Conservation (phyloP, 2,888 invertebrate species). For the Litoditis marina region DNA sequence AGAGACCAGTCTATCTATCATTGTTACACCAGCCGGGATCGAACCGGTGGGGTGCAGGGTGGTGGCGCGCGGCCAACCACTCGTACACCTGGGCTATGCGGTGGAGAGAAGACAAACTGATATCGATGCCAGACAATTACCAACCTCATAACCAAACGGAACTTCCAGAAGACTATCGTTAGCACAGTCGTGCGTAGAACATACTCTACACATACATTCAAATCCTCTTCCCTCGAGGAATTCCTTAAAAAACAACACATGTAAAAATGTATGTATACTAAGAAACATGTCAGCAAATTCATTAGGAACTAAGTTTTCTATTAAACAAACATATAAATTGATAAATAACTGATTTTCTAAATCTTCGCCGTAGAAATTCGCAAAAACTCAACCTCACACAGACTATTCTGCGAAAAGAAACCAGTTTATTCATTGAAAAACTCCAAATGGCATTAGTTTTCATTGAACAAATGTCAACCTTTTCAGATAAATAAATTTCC, state of each 20-base stretch:
- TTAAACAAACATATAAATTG: not conserved
- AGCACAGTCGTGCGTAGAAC: not conserved
- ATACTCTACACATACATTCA: not conserved
- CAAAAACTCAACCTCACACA: too few species aligned
- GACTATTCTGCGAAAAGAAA: too few species aligned
- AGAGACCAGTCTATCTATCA: conserved; percentile 37
- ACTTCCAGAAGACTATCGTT: not conserved
- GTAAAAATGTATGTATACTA: not conserved
- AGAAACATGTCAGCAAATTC: not conserved
- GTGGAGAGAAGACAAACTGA: not conserved
- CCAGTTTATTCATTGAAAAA: too few species aligned
- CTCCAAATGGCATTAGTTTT: not conserved
- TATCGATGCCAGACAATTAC: not conserved
- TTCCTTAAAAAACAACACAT: too few species aligned
- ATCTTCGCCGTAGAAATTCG: too few species aligned
- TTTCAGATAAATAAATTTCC: not conserved
- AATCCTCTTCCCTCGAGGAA: conserved; percentile 9
- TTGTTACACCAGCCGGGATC: conserved; percentile 21
- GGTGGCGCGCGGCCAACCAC: not conserved
- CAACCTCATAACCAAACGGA: not conserved
- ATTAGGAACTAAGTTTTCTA: not conserved
- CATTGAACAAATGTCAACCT: not conserved
- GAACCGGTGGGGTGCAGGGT: conserved; percentile 12
- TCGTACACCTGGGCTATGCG: not conserved
- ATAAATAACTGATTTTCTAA: not conserved